Base-by-base conservation (phyloP, 2,888 invertebrate genomes). In the Liposcelis brunnea region DNA sequence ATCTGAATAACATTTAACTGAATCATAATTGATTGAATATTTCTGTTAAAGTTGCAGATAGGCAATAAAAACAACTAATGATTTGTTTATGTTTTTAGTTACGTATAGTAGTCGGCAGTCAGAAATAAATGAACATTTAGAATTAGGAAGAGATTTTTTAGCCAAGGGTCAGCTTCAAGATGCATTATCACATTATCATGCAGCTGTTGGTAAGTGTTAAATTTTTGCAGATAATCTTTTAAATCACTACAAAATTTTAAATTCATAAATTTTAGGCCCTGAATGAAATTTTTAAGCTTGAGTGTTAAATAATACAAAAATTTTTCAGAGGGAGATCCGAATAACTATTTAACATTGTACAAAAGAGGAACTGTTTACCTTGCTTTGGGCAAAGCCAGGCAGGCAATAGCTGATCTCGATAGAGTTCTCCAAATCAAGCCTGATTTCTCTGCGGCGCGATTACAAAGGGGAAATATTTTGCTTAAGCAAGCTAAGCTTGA, bases 181-280 rank as follows among this genome's bases (percentile, higher is more conserved):
- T 68, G 97, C 98, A 8, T 66, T 99, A 43, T 84, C 89, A 49
- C 95, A 98, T 62, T 98, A 93, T 66, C 95, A 98, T 70, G 86
- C 90, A 49, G 98, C 97, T 55, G 89, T 98, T 55, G 94, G 87
- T 86, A 61, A 71, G 79, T 66, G n/a, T 40, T 26, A 26, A 26
- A 6, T 26, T 26, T 26, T n/a, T n/a, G n/a, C n/a, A n/a, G n/a
- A n/a, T n/a, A n/a, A n/a, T n/a, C n/a, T n/a, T n/a, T n/a, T n/a
- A n/a, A n/a, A n/a, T n/a, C n/a, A n/a, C n/a, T n/a, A n/a, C n/a
- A n/a, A n/a, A n/a, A n/a, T n/a, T n/a, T n/a, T n/a, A n/a, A n/a
- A n/a, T n/a, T n/a, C n/a, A n/a, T n/a, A n/a, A n/a, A n/a, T n/a
- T n/a, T n/a, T n/a, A n/a, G n/a, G n/a, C n/a, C n/a, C n/a, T n/a